Percentiles rank a stretch among this genome's conserved stretches.
Conservation (phyloP, 2,888 invertebrate species). For the Bursaphelenchus okinawaensis region DNA sequence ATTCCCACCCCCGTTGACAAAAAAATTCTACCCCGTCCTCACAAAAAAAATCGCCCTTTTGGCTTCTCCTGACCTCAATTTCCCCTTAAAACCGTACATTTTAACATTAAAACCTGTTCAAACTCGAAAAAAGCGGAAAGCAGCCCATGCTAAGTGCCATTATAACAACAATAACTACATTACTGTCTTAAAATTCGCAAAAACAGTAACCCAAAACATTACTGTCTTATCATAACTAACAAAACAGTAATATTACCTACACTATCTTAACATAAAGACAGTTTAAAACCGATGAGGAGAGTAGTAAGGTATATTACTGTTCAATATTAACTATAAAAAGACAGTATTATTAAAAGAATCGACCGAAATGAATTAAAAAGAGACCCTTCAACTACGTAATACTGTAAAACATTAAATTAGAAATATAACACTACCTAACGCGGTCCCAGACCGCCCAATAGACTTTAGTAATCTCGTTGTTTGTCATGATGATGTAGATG, state of each 20-base stretch:
- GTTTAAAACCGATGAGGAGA: too few species aligned
- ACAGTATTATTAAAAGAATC: too few species aligned
- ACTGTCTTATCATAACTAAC: too few species aligned
- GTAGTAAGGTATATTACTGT: too few species aligned
- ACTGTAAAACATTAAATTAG: background rate
- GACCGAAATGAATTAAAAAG: background rate
- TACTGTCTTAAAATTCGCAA: background rate
- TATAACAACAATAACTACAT: background rate
- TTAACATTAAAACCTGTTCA: background rate
- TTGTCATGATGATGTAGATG: background rate
- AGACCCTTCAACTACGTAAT: background rate
- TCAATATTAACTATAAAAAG: too few species aligned
- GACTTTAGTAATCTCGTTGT: background rate
- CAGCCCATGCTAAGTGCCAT: background rate
- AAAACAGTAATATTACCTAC: too few species aligned
- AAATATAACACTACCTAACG: background rate
- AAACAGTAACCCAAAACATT: background rate
- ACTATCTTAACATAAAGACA: too few species aligned
- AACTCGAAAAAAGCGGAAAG: background rate
- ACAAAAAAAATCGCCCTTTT: too few species aligned
- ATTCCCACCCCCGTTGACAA: too few species aligned
- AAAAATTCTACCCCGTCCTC: too few species aligned
- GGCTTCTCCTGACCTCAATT: too few species aligned
- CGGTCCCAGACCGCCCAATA: background rate
- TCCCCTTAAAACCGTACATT: too few species aligned